Base-by-base conservation (phyloP, 1,140 invertebrate genomes). In the Pseudomyrmex dendroicus region DNA sequence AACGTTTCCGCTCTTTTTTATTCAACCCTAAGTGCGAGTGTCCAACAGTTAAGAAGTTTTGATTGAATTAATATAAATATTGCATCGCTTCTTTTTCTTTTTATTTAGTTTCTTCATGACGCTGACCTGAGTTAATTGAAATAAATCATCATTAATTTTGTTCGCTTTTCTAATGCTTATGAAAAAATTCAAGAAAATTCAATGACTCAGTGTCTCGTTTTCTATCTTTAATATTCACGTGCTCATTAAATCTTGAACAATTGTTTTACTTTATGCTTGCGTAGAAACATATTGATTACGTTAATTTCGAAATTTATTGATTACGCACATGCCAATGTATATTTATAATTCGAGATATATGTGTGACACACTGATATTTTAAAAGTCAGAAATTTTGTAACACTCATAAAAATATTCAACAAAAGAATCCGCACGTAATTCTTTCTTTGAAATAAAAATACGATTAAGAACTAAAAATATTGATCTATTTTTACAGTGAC, bases 241-340 rank as follows among this genome's bases (percentile, higher is more conserved):
- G 63, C 35, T 77, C 66, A 56, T 76, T 76, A 76, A 76, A 54
- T 22, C 73, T 35, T 64, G 5, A 76, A 64, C 46, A 76, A 76
- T 76, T 35, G 20, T 35, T 17, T 15, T 25, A 4, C 2, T 4
- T 59, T 20, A 35, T 35, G 46, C 12, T 17, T 25, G 20, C 22
- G 35, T 77, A 8, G n/a, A 67, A 77, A 77, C 25, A 77, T 67
- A 77, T 20, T 67, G 67, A 54, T 77, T 77, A 77, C 13, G 15
- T 77, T 77, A 77, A 67, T 44, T 67, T 56, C 46, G n/a, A 67
- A 77, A 22, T 77, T 77, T 67, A 77, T 67, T 77, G 54, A 77
- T 77, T 25, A 74, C 25, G 17, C 52, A 15, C 61, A 44, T 15
- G 25, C 44, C 25, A 48, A 66, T 52, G 57, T 17, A 13, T 35